phyloP scores from a whole-genome alignment of 2,797 vertebrate species.

The Channa striata region DNA sequence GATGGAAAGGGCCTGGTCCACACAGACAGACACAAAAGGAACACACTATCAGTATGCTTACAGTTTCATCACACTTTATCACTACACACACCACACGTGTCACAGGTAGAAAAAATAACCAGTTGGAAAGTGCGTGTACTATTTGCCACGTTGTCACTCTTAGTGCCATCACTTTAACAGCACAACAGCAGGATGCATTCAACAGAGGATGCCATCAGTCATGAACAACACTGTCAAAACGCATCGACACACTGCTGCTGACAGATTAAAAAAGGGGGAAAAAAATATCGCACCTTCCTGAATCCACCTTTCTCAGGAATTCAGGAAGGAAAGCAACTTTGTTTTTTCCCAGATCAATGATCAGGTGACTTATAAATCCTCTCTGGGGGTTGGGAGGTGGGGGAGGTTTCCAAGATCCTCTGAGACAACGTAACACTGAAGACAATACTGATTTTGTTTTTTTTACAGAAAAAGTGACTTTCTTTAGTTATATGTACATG shows the following conservation, averaged over 20 bases:
- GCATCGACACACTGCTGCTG: conserved; percentile 57
- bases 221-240: conserved; percentile 66
- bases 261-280: conserved; percentile 42
- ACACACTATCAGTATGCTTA: conserved; percentile 24
- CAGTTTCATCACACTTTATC: conserved; percentile 26
- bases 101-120: conserved; percentile 56
- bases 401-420: conserved; percentile 34
- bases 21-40: conserved; percentile 37
- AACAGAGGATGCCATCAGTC: conserved; percentile 64
- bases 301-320: conserved; percentile 35
- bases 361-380: conserved; percentile 34
- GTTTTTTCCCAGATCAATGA: conserved; percentile 36
- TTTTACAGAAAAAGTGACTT: conserved; percentile 13
- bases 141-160: conserved; percentile 67
- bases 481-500: neutral
- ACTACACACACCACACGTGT: conserved; percentile 23
- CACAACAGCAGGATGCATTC: conserved; percentile 48
- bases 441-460: conserved; percentile 38
- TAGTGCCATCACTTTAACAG: conserved; percentile 53
- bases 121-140: conserved; percentile 24
- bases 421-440: conserved; percentile 8
- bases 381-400: conserved; percentile 16
- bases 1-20: conserved; percentile 92
- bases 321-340: conserved; percentile 26
- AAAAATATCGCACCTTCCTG: conserved; percentile 20